Evolutionary conservation across 2,797 vertebrate species (phyloP).

Genomic region (Cossypha heuglini): DNA sequence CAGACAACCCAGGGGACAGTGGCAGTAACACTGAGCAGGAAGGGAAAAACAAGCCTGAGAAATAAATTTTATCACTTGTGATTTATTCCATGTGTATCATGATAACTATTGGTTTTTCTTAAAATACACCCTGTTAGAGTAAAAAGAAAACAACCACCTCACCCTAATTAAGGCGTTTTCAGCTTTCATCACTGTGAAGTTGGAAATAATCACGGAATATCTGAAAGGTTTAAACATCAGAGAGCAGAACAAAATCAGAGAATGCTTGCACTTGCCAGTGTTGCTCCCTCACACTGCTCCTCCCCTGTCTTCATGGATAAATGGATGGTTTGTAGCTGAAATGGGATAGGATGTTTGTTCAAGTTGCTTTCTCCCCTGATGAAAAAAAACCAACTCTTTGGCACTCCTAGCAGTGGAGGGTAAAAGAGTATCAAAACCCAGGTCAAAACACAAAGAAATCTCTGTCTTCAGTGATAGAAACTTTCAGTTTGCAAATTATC

Average conservation of each 20-base stretch:
- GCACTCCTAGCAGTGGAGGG: neutral
- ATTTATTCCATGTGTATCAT: neutral
- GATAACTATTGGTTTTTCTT: neutral
- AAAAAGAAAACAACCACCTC: neutral
- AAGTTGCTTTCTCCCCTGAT: neutral
- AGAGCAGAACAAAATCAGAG: neutral
- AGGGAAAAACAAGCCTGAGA: neutral
- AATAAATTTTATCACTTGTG: neutral
- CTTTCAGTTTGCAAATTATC: neutral
- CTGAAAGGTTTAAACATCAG: neutral
- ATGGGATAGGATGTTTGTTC: neutral
- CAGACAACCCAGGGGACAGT: rapidly evolving
- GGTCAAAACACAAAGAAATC: neutral
- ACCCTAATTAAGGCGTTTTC: neutral
- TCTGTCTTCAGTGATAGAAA: neutral
- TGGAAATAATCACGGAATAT: neutral
- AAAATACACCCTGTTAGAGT: neutral
- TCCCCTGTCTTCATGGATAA: neutral
- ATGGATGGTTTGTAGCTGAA: rapidly evolving
- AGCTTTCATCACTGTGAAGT: neutral
- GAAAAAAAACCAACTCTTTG: neutral
- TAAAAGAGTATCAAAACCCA: neutral
- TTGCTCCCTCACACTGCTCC: neutral
- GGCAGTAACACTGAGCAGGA: neutral
- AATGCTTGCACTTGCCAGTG: neutral